Evolutionary conservation across 1,140 invertebrate species (phyloP).

Genomic region (Cryptotermes secundus): DNA sequence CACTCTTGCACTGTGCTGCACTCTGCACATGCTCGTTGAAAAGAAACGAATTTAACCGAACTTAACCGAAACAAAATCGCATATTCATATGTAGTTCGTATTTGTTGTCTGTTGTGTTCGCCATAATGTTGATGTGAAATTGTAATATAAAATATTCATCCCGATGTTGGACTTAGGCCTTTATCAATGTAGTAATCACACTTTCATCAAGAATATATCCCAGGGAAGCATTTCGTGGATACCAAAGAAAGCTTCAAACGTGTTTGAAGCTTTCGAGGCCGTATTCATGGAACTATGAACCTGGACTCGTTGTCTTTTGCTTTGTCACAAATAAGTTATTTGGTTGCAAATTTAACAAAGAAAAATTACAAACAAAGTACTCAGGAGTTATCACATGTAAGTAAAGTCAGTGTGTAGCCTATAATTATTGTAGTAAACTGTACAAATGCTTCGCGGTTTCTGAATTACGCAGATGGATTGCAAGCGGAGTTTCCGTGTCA

Average conservation of each 20-base stretch:
- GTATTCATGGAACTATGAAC: conserved; percentile 97
- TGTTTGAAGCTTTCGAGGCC: conserved; percentile 78
- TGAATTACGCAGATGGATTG: neutral
- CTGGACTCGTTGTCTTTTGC: conserved; percentile 96
- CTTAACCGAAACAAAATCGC: neutral
- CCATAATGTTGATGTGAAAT: conserved; percentile 44
- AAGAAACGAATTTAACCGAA: neutral
- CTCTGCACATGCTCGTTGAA: neutral
- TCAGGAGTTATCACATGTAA: conserved; percentile 77
- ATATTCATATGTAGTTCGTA: neutral
- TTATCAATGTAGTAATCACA: conserved; percentile 61
- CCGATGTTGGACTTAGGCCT: conserved; percentile 66
- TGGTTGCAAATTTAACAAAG: conserved; percentile 92
- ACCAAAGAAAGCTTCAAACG: conserved; percentile 79
- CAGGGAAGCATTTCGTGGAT: conserved; percentile 61
- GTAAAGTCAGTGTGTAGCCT: conserved; percentile 42
- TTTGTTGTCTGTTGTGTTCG: conserved; percentile 31
- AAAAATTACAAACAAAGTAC: conserved; percentile 89
- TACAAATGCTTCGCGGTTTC: neutral
- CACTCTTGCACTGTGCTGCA: no score
- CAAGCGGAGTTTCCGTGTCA: neutral
- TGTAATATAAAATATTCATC: conserved; percentile 43
- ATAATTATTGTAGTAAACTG: neutral
- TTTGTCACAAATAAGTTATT: conserved; percentile 96
- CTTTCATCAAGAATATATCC: conserved; percentile 56